Base-by-base conservation (phyloP, 2,797 vertebrate species). In the Luscinia luscinia region DNA sequence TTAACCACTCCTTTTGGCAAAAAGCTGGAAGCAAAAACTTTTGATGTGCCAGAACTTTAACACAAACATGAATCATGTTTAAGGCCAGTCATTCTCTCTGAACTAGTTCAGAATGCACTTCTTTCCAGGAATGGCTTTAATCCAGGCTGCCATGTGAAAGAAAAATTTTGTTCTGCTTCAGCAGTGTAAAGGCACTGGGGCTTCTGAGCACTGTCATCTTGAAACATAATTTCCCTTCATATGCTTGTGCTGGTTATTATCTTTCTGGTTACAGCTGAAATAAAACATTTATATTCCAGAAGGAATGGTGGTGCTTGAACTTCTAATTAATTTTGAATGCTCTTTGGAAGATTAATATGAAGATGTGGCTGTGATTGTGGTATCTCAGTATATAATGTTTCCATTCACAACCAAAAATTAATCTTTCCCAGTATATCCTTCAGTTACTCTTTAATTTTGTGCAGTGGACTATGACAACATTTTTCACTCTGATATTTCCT, bases 301-400 rank as follows among this genome's bases (percentile, higher is more conserved):
- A 61, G 24, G 28, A 76, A 68, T 81, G 8, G 41, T 22, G 63
- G 21, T 75, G 15, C 58, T 84, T 74, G n/a, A 80, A 81, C 43
- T 74, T 81, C 38, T 88, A 86, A 95, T 91, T 84, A 84, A 86
- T 81, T 90, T 80, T 78, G 30, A 81, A 64, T 38, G 22, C 8
- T 66, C 34, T 83, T 83, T 90, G 40, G 38, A 90, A 86, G 62
- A 88, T 90, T 72, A 88, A 86, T 80, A 86, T 28, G 43, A 94
- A 64, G 34, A 58, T 2, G 0, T 63, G 28, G 18, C 63, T 11
- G 7, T 77, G 51, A 67, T 18, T 70, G 28, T 77, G 36, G 3
- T 80, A 57, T 67, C 19, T 77, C 69, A 57, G 23, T 74, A 24
- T 41, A 38, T 34, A 61, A 45, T 27, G 10, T 70, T 86, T 85